Evolutionary conservation across 2,797 vertebrate genomes (phyloP).

Genomic region (Galago senegalensis): DNA sequence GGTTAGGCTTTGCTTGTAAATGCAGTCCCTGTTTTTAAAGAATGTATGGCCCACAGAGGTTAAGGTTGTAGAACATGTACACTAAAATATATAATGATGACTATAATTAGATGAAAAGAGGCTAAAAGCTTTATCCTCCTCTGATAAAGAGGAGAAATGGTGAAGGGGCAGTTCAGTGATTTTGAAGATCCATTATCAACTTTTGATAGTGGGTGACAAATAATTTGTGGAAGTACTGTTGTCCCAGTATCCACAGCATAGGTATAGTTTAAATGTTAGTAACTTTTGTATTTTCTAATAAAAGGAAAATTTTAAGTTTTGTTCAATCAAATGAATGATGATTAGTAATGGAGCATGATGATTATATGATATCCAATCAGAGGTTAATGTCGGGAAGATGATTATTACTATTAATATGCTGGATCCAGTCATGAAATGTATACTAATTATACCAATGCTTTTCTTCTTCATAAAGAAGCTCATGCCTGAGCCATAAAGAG

Average conservation of each 20-base stretch:
- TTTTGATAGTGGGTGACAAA: not conserved
- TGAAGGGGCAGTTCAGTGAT: not conserved
- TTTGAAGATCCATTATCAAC: conserved; percentile 1
- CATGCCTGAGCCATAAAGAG: not conserved
- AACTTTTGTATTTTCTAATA: conserved; percentile 20
- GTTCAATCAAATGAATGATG: conserved; percentile 36
- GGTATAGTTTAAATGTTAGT: conserved; percentile 32
- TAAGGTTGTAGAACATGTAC: not conserved
- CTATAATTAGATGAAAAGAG: not conserved
- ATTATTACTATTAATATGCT: conserved; percentile 58
- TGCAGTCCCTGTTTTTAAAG: not conserved
- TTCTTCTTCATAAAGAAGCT: conserved; percentile 50
- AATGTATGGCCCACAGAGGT: not conserved
- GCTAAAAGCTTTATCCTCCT: not conserved
- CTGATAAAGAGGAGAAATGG: not conserved
- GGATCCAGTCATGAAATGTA: not conserved
- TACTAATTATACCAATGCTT: conserved; percentile 21
- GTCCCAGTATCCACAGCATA: not conserved
- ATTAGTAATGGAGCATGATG: conserved; percentile 42
- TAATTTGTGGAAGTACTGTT: not conserved
- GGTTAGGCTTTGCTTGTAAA: not conserved
- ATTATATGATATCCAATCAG: conserved; percentile 56
- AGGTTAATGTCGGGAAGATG: conserved; percentile 61
- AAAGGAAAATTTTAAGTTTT: conserved; percentile 35
- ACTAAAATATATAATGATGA: not conserved